phyloP scores from a whole-genome alignment of 2,888 invertebrate species.

The Pterostichus niger region DNA sequence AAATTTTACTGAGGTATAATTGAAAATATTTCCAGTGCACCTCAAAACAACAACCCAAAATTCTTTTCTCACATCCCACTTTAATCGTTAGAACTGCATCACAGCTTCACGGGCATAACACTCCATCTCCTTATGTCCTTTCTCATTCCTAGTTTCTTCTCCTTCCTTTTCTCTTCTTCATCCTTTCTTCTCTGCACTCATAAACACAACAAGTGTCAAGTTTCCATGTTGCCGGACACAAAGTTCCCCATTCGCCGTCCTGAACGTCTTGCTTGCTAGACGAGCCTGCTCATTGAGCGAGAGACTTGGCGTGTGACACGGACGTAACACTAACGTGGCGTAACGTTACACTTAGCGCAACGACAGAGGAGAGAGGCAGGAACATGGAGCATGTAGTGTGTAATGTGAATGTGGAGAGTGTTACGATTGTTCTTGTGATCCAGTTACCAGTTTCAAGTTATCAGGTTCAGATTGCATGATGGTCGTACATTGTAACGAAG shows the following conservation, averaged over 20 bases:
- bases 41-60: too few species aligned
- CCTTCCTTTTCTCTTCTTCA: not conserved
- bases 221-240: conserved; percentile 11
- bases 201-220: conserved; percentile 27
- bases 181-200: not conserved
- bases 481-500: too few species aligned
- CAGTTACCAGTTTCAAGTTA: not conserved
- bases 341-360: not conserved
- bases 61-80: too few species aligned
- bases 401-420: too few species aligned
- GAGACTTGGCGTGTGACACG: conserved; percentile 5
- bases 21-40: too few species aligned
- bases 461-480: too few species aligned
- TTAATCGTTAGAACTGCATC: too few species aligned
- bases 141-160: not conserved
- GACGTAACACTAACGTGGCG: not conserved
- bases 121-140: too few species aligned
- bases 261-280: conserved; percentile 6
- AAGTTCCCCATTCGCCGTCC: too few species aligned
- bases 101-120: too few species aligned
- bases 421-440: conserved; percentile 7
- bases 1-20: too few species aligned
- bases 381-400: not conserved
- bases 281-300: conserved; percentile 20
- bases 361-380: too few species aligned